These are phyloP conservation scores for Aviceda subcristata DNA, from an alignment of 2,113 vertebrate species.

Conservation along the genomic window DNA sequence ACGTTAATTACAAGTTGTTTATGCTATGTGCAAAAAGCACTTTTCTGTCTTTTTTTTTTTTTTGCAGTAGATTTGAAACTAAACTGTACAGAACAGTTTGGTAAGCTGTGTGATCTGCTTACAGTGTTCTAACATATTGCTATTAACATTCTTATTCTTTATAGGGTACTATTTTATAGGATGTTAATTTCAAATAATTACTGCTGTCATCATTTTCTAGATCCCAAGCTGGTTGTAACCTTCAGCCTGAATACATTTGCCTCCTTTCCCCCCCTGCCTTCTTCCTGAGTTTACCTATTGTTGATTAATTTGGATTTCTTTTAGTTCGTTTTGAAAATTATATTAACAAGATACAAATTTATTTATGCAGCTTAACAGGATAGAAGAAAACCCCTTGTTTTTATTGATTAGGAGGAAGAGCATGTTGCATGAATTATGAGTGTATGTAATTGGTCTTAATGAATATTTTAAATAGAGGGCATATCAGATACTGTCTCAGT, in stretches of 20 bases:
- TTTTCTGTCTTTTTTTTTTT: neutral
- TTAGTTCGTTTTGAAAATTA: neutral
- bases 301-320: neutral
- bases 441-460: constrained; percentile 18
- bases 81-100: neutral
- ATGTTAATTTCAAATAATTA: neutral
- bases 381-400: neutral
- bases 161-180: neutral
- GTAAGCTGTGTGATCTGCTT: neutral
- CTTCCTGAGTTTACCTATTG: neutral
- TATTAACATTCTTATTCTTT: neutral
- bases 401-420: neutral
- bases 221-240: neutral
- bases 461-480: constrained; percentile 12
- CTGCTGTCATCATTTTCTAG: neutral
- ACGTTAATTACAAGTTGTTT: neutral
- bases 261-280: neutral
- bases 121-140: neutral
- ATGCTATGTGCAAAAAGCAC: neutral
- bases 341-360: neutral
- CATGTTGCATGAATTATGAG: constrained; percentile 8
- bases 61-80: neutral
- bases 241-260: neutral
- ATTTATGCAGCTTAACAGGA: neutral
- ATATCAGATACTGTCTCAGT: neutral